phyloP scores from a whole-genome alignment of 2,888 invertebrate genomes.

The Morpho helenor region DNA sequence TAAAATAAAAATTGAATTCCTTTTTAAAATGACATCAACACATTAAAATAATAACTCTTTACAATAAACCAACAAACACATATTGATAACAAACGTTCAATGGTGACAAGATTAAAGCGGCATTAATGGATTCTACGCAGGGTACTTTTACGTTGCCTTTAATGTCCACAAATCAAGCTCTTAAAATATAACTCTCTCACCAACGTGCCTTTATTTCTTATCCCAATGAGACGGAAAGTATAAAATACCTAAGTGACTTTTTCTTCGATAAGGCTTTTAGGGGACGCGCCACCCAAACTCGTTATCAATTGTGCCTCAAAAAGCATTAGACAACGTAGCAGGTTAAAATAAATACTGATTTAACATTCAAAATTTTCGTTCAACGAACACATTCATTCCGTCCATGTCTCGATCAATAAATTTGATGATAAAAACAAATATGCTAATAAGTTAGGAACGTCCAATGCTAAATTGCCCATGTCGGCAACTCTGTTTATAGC shows the following conservation, averaged over 20 bases:
- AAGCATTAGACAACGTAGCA: conserved; percentile 58
- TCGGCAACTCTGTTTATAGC: conserved; percentile 1
- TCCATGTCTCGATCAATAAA: conserved; percentile 49
- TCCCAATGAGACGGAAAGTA: conserved; percentile 25
- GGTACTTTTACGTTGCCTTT: neutral
- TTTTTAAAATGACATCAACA: too few relatives aligned
- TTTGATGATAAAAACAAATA: conserved; percentile 65
- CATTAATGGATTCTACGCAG: neutral
- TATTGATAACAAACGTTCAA: conserved; percentile 2
- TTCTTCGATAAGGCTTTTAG: conserved; percentile 52
- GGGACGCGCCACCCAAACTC: conserved; percentile 62
- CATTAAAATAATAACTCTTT: neutral
- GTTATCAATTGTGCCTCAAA: conserved; percentile 58
- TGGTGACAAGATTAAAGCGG: conserved; percentile 6
- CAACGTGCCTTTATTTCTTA: conserved; percentile 22
- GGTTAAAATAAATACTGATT: conserved; percentile 60
- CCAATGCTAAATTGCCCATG: conserved; percentile 11
- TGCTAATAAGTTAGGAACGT: conserved; percentile 43
- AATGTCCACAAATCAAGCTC: conserved; percentile 10
- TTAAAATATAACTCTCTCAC: conserved; percentile 10
- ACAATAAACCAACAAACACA: neutral
- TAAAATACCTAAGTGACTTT: conserved; percentile 33
- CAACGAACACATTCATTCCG: conserved; percentile 46
- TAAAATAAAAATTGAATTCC: too few relatives aligned
- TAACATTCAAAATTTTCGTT: conserved; percentile 56